Percentiles rank a stretch among this genome's conserved stretches.
These are phyloP conservation scores for Planiliza haematocheilus DNA, from an alignment of 2,113 vertebrate species.

Conservation along the genomic window DNA sequence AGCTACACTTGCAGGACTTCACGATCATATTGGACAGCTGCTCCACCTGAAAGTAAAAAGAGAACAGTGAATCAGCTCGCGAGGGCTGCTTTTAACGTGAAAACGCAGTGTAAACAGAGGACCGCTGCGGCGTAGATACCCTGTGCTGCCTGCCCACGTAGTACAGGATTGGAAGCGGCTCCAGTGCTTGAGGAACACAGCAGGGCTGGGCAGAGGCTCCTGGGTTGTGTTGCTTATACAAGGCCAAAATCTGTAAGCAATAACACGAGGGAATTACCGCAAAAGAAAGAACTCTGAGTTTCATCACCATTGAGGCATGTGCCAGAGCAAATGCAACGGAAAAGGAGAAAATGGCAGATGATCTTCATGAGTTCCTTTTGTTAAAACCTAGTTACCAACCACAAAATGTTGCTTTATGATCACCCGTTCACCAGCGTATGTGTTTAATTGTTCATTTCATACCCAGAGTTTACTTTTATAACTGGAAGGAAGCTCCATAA, in stretches of 20 bases:
- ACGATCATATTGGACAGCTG: constrained; percentile 93
- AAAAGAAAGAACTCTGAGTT: constrained; percentile 29
- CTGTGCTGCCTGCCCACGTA: constrained; percentile 90
- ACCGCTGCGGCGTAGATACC: constrained; percentile 54
- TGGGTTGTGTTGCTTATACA: constrained; percentile 93
- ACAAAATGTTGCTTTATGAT: no score
- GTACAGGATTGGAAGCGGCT: constrained; percentile 91
- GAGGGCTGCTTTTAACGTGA: not conserved
- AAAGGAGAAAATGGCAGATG: not conserved
- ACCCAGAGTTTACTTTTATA: no score
- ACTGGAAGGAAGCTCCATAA: no score
- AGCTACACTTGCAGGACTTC: constrained; percentile 92
- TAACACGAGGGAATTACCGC: constrained; percentile 20
- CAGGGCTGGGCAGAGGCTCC: constrained; percentile 92
- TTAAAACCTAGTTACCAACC: not conserved
- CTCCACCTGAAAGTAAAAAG: constrained; percentile 83
- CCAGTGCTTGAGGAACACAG: constrained; percentile 88
- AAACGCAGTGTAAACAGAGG: constrained; percentile 14
- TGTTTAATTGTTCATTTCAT: no score
- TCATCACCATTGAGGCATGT: constrained; percentile 19
- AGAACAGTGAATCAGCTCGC: not conserved
- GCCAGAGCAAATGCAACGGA: constrained; percentile 27
- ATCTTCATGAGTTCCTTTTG: constrained; percentile 8
- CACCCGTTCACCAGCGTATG: no score
- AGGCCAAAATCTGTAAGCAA: constrained; percentile 86